Conservation (phyloP, 2,888 invertebrate species). For the Spilarctia lutea region DNA sequence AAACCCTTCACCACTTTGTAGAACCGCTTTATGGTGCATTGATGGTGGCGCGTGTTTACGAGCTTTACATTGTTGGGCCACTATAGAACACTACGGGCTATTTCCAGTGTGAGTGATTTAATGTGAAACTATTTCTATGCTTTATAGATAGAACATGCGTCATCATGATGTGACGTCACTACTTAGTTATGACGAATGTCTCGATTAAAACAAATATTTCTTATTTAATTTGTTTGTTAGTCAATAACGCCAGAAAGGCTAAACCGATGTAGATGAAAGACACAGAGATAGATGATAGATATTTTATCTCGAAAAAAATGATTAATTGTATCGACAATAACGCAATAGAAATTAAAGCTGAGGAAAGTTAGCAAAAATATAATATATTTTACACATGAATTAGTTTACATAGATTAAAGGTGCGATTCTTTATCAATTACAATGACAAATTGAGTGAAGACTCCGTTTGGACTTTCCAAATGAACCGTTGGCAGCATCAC, state of each 20-base stretch:
- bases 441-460: conserved; percentile 74
- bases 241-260: background rate
- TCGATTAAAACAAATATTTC: too few relatives aligned
- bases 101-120: conserved; percentile 5
- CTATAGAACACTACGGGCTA: background rate
- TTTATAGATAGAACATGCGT: too few relatives aligned
- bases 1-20: conserved; percentile 55
- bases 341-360: too few relatives aligned
- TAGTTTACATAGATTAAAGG: conserved; percentile 58
- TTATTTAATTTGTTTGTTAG: background rate
- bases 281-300: background rate
- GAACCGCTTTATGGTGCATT: conserved; percentile 54
- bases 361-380: too few relatives aligned
- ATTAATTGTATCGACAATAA: too few relatives aligned
- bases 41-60: conserved; percentile 54
- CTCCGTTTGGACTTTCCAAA: conserved; percentile 71
- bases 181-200: background rate
- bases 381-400: conserved; percentile 53
- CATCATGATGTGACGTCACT: background rate
- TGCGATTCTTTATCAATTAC: conserved; percentile 61
- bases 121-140: conserved; percentile 1
- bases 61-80: conserved; percentile 43
- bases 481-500: conserved; percentile 60
- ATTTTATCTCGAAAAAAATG: too few relatives aligned
- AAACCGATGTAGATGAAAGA: background rate